Evolutionary conservation across 2,888 invertebrate species (phyloP), one percentile per base, ranked within the genome.

Genomic region (Acanthosepion pharaonis): DNA sequence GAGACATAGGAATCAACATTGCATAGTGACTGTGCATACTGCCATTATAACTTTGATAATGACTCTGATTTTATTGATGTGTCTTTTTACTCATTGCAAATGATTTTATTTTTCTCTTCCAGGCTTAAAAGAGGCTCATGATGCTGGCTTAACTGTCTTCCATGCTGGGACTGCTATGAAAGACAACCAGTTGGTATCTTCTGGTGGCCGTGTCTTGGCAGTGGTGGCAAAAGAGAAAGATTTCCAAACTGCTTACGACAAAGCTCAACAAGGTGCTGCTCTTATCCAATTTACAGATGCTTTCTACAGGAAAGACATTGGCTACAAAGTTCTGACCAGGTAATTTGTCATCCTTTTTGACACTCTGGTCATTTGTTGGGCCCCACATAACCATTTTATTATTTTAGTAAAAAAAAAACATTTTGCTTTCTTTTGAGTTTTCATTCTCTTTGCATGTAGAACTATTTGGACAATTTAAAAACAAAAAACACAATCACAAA

Each of bases 221-320:
- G 98, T 98, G 53, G 98, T 99, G 53, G 98, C 98, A 4, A 97
- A 98, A 92, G 98, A 98, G 0, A 97, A 98, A 0, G 98, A 98
- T 48, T 98, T 99, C 92, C 98, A 98, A 0, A 97, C 98, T 18
- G 99, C 99, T 5, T 98, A 98, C 0, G 98, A 98, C 0, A 98
- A 98, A 95, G 99, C 99, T 42, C 98, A 98, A 0, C 97, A 98
- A 94, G 98, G 98, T 42, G 99, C 96, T 5, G 95, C 98, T 48
- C 98, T 98, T n/a, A 98, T 99, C 28, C 98, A 98, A 95, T 99
- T 99, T 97, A 98, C 98, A 33, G 99, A 99, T 0, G 98, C 98
- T 11, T 99, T 99, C 97, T 98, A 98, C 97, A 98, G 99, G 95
- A 98, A 98, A 96, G 99, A 99, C 97, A 99, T 99, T 97, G 99